Evolutionary conservation across 2,113 vertebrate genomes (phyloP).

Genomic region (Dasyurus viverrinus): DNA sequence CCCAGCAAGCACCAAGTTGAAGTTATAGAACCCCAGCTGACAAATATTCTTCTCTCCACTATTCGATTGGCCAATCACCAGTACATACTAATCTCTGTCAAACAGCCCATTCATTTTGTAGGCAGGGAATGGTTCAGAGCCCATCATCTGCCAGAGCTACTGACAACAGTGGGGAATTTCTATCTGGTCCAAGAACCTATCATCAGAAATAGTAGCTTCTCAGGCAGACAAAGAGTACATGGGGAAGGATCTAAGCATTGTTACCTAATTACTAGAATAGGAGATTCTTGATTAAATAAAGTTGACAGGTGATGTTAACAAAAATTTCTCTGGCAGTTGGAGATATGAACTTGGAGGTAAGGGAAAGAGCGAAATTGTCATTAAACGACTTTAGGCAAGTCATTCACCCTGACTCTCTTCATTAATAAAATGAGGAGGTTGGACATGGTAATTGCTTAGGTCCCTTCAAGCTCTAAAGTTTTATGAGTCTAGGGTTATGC

Average conservation of each 20-base stretch:
- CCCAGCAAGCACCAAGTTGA: not conserved
- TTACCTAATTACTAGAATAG: conserved; percentile 5
- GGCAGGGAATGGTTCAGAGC: conserved; percentile 53
- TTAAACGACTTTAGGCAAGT: not conserved
- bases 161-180: not conserved
- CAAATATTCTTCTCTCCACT: conserved; percentile 33
- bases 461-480: not conserved
- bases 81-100: conserved; percentile 47
- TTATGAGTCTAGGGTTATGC: not conserved
- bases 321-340: not conserved
- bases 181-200: conserved; percentile 45
- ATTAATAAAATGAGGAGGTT: not conserved
- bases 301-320: not conserved
- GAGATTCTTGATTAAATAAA: not conserved
- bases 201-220: not conserved
- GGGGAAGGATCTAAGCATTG: not conserved
- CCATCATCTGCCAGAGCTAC: not conserved
- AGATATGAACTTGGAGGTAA: not conserved
- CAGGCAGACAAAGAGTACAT: not conserved
- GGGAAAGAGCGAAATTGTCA: not conserved
- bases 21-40: conserved; percentile 2
- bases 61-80: conserved; percentile 43
- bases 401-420: not conserved
- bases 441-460: not conserved
- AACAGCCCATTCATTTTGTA: conserved; percentile 62